These are phyloP conservation scores for Diloba caeruleocephala DNA, from an alignment of 2,888 invertebrate species.

Conservation along the genomic window DNA sequence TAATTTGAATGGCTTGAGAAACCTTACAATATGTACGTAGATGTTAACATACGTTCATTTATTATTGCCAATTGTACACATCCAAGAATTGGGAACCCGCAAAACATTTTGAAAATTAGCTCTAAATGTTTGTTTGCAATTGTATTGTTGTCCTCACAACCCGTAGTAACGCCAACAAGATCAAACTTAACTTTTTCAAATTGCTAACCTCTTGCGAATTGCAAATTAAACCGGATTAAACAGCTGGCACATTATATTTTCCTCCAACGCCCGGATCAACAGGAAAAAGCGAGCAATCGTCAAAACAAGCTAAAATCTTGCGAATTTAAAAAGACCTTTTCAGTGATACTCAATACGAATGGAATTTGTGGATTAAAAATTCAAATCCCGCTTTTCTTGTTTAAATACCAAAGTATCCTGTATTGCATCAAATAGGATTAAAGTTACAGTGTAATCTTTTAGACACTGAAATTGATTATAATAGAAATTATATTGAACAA, in stretches of 20 bases:
- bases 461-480: no score
- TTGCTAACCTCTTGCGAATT: slow-evolving; percentile 26
- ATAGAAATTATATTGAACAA: no score
- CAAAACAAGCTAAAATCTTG: slow-evolving; percentile 20
- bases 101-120: no score
- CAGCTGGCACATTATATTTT: slow-evolving; percentile 20
- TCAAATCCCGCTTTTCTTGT: slow-evolving; percentile 15
- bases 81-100: no score
- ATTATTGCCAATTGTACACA: no score
- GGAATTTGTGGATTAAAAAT: slow-evolving; percentile 17
- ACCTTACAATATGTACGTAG: no score
- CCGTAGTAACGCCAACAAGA: neutral
- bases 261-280: slow-evolving; percentile 9
- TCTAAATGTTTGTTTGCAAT: neutral
- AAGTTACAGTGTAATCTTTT: no score
- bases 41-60: no score
- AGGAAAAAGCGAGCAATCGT: slow-evolving; percentile 15
- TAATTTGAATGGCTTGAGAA: no score
- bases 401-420: slow-evolving; percentile 9
- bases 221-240: slow-evolving; percentile 30
- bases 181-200: slow-evolving; percentile 12
- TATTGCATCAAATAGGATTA: neutral
- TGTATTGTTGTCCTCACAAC: slow-evolving; percentile 1
- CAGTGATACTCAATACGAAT: slow-evolving; percentile 11
- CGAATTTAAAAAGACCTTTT: slow-evolving; percentile 8